phyloP scores from a whole-genome alignment of 2,113 vertebrate genomes.

The Erythrolamprus reginae region DNA sequence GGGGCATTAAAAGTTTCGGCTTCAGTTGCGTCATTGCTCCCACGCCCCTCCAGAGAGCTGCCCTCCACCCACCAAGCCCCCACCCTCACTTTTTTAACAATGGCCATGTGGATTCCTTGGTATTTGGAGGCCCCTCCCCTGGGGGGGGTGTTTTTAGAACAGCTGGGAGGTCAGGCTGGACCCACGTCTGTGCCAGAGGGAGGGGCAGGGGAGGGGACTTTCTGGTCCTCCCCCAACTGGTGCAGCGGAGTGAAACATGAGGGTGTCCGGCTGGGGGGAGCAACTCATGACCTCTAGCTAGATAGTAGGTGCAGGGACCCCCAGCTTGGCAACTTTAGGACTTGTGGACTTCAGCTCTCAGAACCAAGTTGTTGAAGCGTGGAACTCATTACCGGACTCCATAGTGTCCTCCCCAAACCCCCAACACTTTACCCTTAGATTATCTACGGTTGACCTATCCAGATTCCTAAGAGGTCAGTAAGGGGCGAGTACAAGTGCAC shows the following conservation, averaged over 20 bases:
- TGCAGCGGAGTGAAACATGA: neutral
- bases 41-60: neutral
- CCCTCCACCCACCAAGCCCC: neutral
- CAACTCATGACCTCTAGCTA: neutral
- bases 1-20: neutral
- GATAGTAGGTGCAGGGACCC: neutral
- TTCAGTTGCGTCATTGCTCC: neutral
- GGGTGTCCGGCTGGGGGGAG: neutral
- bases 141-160: neutral
- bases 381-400: no score
- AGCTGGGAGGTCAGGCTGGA: neutral
- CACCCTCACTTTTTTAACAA: neutral
- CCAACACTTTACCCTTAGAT: no score
- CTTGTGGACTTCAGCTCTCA: no score
- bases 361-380: no score
- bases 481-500: no score
- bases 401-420: no score
- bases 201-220: neutral
- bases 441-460: no score
- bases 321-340: neutral
- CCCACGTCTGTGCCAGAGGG: neutral
- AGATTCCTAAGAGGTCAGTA: no score
- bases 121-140: neutral
- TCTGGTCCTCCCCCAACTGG: fast-evolving
- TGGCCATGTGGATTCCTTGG: neutral